These are phyloP conservation scores for Chloromyia formosa DNA, from an alignment of 2,888 invertebrate genomes.

Conservation along the genomic window DNA sequence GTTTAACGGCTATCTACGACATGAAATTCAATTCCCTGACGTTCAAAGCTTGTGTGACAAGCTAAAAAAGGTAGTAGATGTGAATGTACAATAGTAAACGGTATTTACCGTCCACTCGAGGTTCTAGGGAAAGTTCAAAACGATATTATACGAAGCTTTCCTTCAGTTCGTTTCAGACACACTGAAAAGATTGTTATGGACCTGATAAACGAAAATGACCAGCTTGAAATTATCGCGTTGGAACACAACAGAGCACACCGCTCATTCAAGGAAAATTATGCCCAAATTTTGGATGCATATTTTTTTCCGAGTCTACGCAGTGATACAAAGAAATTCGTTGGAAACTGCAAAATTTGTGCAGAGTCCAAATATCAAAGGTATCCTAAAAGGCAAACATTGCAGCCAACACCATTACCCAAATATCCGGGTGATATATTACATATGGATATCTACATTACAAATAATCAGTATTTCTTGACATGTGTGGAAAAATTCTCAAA, in stretches of 20 bases:
- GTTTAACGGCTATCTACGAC: not conserved
- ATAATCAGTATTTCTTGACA: constrained; percentile 44
- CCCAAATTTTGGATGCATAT: not conserved
- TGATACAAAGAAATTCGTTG: not conserved
- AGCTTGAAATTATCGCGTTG: not conserved
- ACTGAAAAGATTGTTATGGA: not conserved
- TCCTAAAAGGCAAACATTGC: constrained; percentile 40
- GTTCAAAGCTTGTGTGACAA: not conserved
- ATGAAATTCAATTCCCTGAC: not conserved
- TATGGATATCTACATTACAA: constrained; percentile 36
- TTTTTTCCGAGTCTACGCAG: not conserved
- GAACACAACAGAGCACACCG: not conserved
- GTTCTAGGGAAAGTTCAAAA: not conserved
- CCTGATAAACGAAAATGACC: not conserved
- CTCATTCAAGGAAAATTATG: not conserved
- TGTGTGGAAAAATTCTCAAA: constrained; percentile 3
- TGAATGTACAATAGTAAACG: not conserved
- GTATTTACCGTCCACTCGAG: not conserved
- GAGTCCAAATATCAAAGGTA: constrained; percentile 48
- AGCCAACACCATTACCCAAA: constrained; percentile 45
- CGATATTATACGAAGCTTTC: not conserved
- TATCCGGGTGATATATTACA: constrained; percentile 1
- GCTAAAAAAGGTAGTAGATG: not conserved
- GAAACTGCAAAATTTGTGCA: not conserved
- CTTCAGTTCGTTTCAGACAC: not conserved